phyloP scores from a whole-genome alignment of 2,797 vertebrate genomes.

The Manis pentadactyla region DNA sequence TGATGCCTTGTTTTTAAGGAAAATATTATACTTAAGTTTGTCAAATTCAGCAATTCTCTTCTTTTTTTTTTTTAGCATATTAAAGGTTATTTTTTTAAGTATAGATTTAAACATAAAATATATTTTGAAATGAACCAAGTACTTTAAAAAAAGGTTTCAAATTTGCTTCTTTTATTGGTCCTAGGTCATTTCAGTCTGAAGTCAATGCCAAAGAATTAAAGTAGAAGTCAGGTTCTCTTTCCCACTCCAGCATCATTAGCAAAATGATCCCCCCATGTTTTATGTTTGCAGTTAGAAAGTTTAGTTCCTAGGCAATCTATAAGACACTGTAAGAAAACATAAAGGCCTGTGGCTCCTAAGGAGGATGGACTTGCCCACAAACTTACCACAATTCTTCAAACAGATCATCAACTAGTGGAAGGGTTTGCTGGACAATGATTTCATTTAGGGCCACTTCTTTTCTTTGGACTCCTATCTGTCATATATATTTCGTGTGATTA shows the following conservation, averaged over 20 bases:
- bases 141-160: background rate
- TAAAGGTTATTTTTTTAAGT: background rate
- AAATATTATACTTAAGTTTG: background rate
- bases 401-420: background rate
- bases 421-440: background rate
- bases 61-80: background rate
- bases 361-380: background rate
- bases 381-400: background rate
- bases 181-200: background rate
- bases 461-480: background rate
- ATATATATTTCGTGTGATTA: background rate
- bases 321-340: background rate
- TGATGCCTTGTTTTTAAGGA: background rate
- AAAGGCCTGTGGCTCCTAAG: background rate
- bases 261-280: background rate
- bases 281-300: background rate
- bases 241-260: background rate
- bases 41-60: background rate
- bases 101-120: constrained; percentile 1
- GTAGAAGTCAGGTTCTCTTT: background rate
- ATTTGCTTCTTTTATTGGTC: background rate
- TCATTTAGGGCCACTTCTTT: background rate
- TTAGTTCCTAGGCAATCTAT: background rate
- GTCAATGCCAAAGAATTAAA: background rate
- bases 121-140: background rate